Evolutionary conservation across 2,888 invertebrate genomes (phyloP), one percentile per base, ranked within the genome.

Genomic region (Podabrus alpinus): DNA sequence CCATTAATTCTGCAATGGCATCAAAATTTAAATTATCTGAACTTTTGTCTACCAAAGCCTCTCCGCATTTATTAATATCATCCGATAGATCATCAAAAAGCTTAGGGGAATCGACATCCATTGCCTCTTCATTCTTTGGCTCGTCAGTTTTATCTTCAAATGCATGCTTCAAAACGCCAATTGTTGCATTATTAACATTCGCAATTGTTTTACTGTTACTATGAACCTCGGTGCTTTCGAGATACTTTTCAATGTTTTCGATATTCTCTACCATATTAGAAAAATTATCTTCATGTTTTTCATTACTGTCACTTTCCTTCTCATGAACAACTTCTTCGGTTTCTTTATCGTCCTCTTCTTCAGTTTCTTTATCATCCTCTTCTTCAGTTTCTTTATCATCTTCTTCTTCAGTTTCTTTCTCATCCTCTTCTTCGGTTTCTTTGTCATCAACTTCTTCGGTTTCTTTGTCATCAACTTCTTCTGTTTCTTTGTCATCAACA

Each of bases 381-480:
- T 21, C 69, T 69, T 71, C 67, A 3, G 11, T 19, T 25, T 66
- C 45, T 19, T 67, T 10, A 7, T 19, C 62, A 2, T 62, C 4
- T 4, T 19, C 3, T 64, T 64, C 70, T 21, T 71, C 69, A 19
- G 21, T 71, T 67, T 59, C 66, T 69, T 71, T 59, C 45, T 68
- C 64, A 66, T 62, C 66, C 69, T 71, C 45, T 61, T 69, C 19
- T 19, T 19, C 19, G 3, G 3, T 19, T 19, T 19, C 19, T 19
- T 19, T 19, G 3, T 74, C 72, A 15, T 45, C 59, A 4, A 59
- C 59, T 15, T 70, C 69, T 59, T 73, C 70, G 16, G 19, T 64
- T 66, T 73, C 68, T 25, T 60, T 15, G n/a, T n/a, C 21, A 15
- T 77, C 61, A 25, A 66, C 72, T 15, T 66, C 67, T 61, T 76